Evolutionary conservation across 2,888 invertebrate species (phyloP).

Genomic region (Drosophila greeni): DNA sequence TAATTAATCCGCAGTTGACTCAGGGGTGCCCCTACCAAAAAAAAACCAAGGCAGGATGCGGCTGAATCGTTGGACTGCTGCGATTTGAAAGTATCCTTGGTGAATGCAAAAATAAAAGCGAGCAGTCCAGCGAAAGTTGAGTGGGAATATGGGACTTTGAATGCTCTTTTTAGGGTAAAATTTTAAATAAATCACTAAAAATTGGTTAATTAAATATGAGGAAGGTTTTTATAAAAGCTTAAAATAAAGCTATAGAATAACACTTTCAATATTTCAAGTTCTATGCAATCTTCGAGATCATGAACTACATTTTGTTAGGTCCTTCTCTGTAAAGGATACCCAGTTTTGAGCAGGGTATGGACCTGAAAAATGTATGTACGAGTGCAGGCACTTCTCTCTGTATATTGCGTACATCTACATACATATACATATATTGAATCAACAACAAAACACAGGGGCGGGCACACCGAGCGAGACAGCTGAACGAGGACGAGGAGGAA

Average conservation of each 20-base stretch:
- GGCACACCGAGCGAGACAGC: constrained; percentile 5
- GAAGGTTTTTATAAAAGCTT: not conserved
- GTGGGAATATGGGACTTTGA: not conserved
- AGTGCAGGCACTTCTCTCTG: constrained; percentile 25
- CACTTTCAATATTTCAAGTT: no score
- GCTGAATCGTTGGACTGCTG: constrained; percentile 23
- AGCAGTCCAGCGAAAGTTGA: not conserved
- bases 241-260: no score
- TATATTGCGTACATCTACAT: constrained; percentile 6
- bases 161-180: no score
- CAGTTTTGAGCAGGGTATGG: constrained; percentile 19
- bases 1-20: constrained; percentile 72
- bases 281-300: no score
- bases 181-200: not conserved
- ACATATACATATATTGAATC: constrained; percentile 31
- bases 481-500: constrained; percentile 42
- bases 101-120: constrained; percentile 28
- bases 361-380: constrained; percentile 18
- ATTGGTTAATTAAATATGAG: not conserved
- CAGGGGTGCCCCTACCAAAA: constrained; percentile 45
- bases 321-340: constrained; percentile 4
- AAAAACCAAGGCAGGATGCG: constrained; percentile 1
- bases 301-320: no score
- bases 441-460: constrained; percentile 31
- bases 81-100: constrained; percentile 17